Conservation (phyloP, 2,888 invertebrate species). For the Morpho helenor region DNA sequence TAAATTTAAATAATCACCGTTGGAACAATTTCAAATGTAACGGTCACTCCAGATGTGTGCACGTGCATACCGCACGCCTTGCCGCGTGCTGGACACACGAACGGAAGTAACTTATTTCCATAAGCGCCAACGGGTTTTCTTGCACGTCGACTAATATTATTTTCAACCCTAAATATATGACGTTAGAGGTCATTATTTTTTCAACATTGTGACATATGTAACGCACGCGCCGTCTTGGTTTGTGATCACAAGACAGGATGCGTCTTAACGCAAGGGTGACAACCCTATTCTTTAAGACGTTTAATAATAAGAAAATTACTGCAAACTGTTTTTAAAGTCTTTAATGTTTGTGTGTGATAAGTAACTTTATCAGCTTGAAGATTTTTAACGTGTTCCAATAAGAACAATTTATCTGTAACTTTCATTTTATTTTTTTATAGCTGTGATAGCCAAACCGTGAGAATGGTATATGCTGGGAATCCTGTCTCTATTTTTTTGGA, state of each 20-base stretch:
- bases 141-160: neutral
- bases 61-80: constrained; percentile 45
- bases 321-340: too few relatives aligned
- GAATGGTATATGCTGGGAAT: too few relatives aligned
- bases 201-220: constrained; percentile 21
- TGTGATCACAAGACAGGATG: constrained; percentile 59
- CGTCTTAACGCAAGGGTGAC: constrained; percentile 56
- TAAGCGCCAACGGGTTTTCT: constrained; percentile 30
- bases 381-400: too few relatives aligned
- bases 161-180: neutral
- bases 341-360: too few relatives aligned
- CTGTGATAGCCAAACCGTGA: too few relatives aligned
- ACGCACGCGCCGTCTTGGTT: constrained; percentile 55
- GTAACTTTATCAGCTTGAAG: too few relatives aligned
- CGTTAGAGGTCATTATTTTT: constrained; percentile 1
- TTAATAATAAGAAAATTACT: constrained; percentile 6
- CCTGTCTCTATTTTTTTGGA: too few relatives aligned
- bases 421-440: too few relatives aligned
- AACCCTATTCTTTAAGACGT: constrained; percentile 44
- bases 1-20: constrained; percentile 11
- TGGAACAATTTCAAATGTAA: constrained; percentile 34
- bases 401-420: too few relatives aligned
- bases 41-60: constrained; percentile 45
- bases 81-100: constrained; percentile 65
- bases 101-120: constrained; percentile 68